Evolutionary conservation across 2,888 invertebrate genomes (phyloP), one percentile per base, ranked within the genome.

Genomic region (Euphydryas editha): DNA sequence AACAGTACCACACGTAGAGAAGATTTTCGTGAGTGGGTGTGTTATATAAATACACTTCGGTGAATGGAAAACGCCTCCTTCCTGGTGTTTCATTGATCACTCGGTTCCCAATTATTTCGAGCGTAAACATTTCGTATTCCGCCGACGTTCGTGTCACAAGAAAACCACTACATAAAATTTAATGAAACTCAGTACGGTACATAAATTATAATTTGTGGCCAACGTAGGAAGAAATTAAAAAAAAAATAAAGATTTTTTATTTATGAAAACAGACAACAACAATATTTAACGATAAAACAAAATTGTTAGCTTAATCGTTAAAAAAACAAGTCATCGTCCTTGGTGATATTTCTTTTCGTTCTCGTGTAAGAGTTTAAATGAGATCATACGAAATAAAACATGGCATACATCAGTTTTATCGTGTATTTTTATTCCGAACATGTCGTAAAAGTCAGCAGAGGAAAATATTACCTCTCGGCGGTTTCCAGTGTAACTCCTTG

Each of bases 371-470:
- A n/a, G 15, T 44, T 44, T 44, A 44, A 44, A 44, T n/a, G 42
- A 44, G 42, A 44, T 44, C 42, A 44, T 6, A n/a, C n/a, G 2
- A 44, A 47, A 24, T 36, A 59, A 63, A 62, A 59, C 54, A 55
- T 4, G 55, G 20, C 51, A 55, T 49, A 63, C 39, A 64, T 60
- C 51, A 68, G 49, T 42, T 60, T 56, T 59, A 60, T 49, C 55
- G 18, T 21, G 30, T 36, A 42, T 24, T 54, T 65, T 62, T 68
- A 62, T 68, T 59, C 62, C 15, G 47, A 49, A 8, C 39, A 42
- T 49, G 59, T 56, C 63, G 67, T 67, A 60, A 67, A 63, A 63
- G 63, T 62, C 46, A 59, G 62, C 56, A 47, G 46, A 59, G 37
- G 59, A 49, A 63, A 67, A 63, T 59, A 42, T 51, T 24, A 51